Conservation (phyloP, 2,113 vertebrate genomes). For the Tachycineta bicolor region DNA sequence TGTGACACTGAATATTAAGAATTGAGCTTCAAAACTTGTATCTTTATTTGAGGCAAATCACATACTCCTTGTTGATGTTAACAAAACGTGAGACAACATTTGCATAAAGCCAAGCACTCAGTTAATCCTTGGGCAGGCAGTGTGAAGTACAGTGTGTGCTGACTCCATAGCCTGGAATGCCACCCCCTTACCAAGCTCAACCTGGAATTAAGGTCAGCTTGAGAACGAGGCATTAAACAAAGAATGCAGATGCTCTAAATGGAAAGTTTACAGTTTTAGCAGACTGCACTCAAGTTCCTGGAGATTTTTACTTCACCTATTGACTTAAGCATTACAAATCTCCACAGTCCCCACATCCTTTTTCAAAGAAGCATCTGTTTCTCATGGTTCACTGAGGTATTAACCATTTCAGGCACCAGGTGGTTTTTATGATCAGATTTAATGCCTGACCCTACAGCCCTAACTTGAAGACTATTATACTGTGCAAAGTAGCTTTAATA, state of each 20-base stretch:
- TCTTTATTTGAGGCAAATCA: neutral
- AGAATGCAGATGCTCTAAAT: constrained; percentile 71
- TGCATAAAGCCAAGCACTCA: neutral
- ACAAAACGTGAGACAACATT: neutral
- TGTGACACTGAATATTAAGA: neutral
- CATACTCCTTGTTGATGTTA: neutral
- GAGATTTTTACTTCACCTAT: constrained; percentile 73
- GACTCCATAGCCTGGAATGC: neutral
- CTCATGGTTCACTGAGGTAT: constrained; percentile 50
- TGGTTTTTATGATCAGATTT: constrained; percentile 61
- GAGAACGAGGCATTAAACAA: constrained; percentile 45
- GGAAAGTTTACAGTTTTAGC: constrained; percentile 70
- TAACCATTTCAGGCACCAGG: constrained; percentile 64
- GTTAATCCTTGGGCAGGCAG: neutral
- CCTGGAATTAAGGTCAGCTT: constrained; percentile 21
- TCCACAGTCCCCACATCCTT: constrained; percentile 27
- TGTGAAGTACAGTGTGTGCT: neutral
- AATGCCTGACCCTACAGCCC: constrained; percentile 25
- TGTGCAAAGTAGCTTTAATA: constrained; percentile 30
- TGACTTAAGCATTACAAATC: constrained; percentile 76
- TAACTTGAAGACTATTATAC: constrained; percentile 2
- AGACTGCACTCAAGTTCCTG: constrained; percentile 63
- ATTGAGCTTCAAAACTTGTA: neutral
- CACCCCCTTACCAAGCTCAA: constrained; percentile 32
- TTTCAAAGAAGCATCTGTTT: constrained; percentile 79